Base-by-base conservation (phyloP, 2,797 vertebrate species). In the Neopelma chrysocephalum region DNA sequence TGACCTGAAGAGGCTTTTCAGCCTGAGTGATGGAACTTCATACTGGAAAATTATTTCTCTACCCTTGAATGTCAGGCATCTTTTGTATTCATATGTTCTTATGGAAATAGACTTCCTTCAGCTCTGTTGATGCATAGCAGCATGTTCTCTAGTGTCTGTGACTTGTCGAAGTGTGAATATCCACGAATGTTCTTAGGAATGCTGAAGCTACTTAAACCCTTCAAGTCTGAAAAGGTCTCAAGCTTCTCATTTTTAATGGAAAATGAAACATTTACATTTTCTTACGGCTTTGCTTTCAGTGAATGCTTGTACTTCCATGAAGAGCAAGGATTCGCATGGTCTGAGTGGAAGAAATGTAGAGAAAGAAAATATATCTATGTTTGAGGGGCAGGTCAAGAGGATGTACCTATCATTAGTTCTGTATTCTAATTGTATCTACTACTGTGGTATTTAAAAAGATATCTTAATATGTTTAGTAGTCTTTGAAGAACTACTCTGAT, bases 41-140 rank as follows among this genome's bases (percentile, higher is more conserved):
- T 73, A 53, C n/a, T 89, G 77, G 80, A 94, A 96, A 96, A 94
- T 89, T 94, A 70, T 94, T 95, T 92, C 64, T 94, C 82, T 96
- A 50, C 21, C 42, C 61, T 93, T 96, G 79, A 96, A 94, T 95
- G 92, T 95, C 91, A 96, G 54, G n/a, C 89, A 72, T 92, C 73
- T 88, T 88, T 89, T 95, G 58, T 89, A 61, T 92, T 92, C 64
- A 48, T 83, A 47, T 58, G 60, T 89, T 94, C 75, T 48, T 90
- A 76, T 69, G 68, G 86, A 96, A 94, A 94, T 94, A 54, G 17
- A 36, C 27, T 85, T 95, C 65, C 62, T 92, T 91, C 64, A 91
- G 50, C 64, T 94, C 72, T 72, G 23, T 29, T 91, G 82, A 82
- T 94, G 84, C 84, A 95, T 85, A 62, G 54, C 62, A 82, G 36